phyloP scores from a whole-genome alignment of 2,888 invertebrate species.

The Temnothorax ravouxi region DNA sequence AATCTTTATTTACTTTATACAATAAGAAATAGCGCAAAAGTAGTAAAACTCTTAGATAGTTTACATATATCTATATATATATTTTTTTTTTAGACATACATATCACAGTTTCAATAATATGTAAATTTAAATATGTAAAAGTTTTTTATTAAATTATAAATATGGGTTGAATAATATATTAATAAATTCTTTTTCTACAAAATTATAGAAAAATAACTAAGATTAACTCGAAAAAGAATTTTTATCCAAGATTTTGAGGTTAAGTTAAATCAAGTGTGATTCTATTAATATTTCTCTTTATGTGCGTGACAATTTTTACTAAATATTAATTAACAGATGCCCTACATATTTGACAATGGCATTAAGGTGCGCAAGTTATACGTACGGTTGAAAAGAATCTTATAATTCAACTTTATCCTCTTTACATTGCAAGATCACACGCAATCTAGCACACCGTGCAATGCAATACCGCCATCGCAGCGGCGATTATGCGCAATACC shows the following conservation, averaged over 20 bases:
- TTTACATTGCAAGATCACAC: background rate
- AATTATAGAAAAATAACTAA: background rate
- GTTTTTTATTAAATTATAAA: background rate
- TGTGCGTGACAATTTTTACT: background rate
- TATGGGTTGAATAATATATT: background rate
- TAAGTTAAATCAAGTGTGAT: background rate
- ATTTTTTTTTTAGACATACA: background rate
- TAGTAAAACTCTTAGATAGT: background rate
- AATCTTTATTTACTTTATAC: background rate
- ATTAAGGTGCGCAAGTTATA: background rate
- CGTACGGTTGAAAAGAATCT: slow-evolving; percentile 6
- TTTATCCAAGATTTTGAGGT: slow-evolving; percentile 14
- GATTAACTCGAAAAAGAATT: background rate
- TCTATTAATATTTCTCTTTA: background rate
- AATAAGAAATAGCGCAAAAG: background rate
- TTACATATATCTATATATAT: background rate
- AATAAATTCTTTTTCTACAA: background rate
- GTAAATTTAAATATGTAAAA: background rate
- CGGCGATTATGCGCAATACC: background rate
- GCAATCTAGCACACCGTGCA: background rate
- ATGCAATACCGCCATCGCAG: background rate
- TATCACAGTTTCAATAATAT: background rate
- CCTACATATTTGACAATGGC: background rate
- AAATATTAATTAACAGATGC: background rate
- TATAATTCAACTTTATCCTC: background rate